Evolutionary conservation across 2,888 invertebrate species (phyloP), one percentile per base, ranked within the genome.

Genomic region (Aphodius sticticus): DNA sequence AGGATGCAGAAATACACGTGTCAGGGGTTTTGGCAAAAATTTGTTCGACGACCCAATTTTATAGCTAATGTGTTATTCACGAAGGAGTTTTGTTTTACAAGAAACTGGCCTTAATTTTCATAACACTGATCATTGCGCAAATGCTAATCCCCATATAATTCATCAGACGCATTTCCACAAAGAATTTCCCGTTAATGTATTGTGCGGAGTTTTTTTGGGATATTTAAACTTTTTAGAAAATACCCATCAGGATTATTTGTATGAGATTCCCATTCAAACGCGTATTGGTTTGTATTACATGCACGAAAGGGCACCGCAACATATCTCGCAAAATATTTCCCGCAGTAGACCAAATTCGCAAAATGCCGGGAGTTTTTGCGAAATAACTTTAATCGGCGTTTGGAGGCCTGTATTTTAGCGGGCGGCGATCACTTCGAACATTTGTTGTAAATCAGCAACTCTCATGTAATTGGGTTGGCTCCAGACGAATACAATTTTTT

Each of bases 31-130:
- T 26, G 6, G 53, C 53, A 53, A 53, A 7, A 53, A 53, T 7
- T 53, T 1, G 53, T 5, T 1, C 7, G 2, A 53, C 9, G 4
- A 38, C 38, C 38, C 38, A 53, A 53, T 53, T 53, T 53, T 53
- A 12, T 53, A 2, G 35, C 76, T 38, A 75, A 38, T n/a, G 76
- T 78, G n/a, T 76, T 78, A 69, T 75, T 69, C 75, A 78, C 78
- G n/a, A 15, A 75, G 15, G 69, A 76, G 69, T 75, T 35, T 16
- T 15, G 26, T 26, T 78, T 78, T 16, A 78, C 74, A 6, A 26
- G 74, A 72, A 38, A 78, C 16, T 74, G 78, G 16, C 38, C 12
- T 74, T 0, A 72, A 78, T 69, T 72, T 9, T 12, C 16, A 76
- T 76, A 76, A 76, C 69, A 16, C 53, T 7, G 0, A 53, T 1